Conservation (phyloP, 2,888 invertebrate species). For the Hydroisotoma schaefferi region DNA sequence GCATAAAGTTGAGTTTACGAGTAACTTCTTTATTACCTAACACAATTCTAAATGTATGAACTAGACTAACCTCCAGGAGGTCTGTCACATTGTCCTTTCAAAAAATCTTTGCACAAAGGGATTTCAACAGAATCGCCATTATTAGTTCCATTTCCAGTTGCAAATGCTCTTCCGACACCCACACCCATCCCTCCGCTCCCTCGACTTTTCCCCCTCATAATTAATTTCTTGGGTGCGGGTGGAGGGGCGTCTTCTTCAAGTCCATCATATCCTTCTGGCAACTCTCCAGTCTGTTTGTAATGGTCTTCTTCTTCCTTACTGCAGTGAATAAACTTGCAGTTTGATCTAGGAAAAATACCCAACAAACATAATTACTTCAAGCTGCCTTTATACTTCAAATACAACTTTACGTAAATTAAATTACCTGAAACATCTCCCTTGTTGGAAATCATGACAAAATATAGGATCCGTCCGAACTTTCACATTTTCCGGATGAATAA, state of each 20-base stretch:
- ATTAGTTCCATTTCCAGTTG: not conserved
- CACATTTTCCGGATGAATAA: constrained; percentile 45
- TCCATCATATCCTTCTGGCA: constrained; percentile 55
- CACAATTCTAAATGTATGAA: constrained; percentile 51
- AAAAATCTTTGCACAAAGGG: constrained; percentile 62
- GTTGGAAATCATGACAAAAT: constrained; percentile 62
- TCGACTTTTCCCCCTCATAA: constrained; percentile 12
- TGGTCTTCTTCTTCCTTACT: constrained; percentile 68
- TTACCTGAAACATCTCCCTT: constrained; percentile 38
- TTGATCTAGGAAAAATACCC: constrained; percentile 55
- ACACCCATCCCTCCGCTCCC: constrained; percentile 3
- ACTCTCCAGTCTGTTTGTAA: constrained; percentile 66
- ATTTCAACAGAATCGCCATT: constrained; percentile 48
- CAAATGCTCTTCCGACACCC: not conserved
- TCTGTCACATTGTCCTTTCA: constrained; percentile 46
- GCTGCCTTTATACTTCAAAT: too few species aligned
- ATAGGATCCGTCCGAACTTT: constrained; percentile 48
- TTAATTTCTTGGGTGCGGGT: not conserved
- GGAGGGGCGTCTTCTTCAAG: constrained; percentile 4
- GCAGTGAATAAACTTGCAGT: constrained; percentile 74
- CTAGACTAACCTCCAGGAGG: constrained; percentile 38
- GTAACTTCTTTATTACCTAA: constrained; percentile 22
- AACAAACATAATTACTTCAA: not conserved
- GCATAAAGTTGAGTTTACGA: not conserved
- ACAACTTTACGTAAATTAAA: not conserved